A percentile compares a stretch with the other conserved stretches of the same genome.
These are phyloP conservation scores for Oasisia sp. DNA, from an alignment of 2,888 invertebrate species.

Conservation along the genomic window DNA sequence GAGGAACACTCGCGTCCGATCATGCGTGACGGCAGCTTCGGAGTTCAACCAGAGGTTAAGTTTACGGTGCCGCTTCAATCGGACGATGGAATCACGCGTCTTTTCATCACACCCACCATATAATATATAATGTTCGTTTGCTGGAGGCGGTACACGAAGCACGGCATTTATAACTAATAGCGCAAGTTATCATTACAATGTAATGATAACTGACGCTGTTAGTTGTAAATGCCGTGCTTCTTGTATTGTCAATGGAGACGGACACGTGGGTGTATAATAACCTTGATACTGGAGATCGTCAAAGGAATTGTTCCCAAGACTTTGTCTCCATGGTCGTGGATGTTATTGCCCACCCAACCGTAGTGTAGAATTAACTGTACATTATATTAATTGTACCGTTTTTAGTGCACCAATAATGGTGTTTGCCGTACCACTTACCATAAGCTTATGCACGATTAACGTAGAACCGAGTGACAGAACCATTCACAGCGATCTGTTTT, in stretches of 20 bases:
- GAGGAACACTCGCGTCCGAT: background rate
- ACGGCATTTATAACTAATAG: background rate
- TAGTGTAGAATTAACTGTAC: background rate
- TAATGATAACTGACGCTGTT: background rate
- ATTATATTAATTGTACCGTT: background rate
- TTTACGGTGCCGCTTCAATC: background rate
- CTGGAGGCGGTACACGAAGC: no score
- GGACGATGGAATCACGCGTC: background rate
- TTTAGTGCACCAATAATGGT: background rate
- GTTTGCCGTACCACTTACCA: background rate
- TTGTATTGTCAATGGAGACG: background rate
- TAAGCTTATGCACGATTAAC: background rate
- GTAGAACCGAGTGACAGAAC: background rate
- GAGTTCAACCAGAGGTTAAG: conserved; percentile 6
- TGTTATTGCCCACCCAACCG: background rate
- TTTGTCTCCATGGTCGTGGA: background rate
- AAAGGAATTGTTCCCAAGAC: background rate
- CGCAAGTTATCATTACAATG: background rate
- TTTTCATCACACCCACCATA: background rate
- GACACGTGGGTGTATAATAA: background rate
- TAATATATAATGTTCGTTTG: background rate
- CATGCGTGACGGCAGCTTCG: background rate
- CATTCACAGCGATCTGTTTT: background rate
- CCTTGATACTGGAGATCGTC: background rate
- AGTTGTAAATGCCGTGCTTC: background rate